These are phyloP conservation scores for Rhagophthalmus giganteus DNA, from an alignment of 2,888 invertebrate genomes.

Conservation along the genomic window DNA sequence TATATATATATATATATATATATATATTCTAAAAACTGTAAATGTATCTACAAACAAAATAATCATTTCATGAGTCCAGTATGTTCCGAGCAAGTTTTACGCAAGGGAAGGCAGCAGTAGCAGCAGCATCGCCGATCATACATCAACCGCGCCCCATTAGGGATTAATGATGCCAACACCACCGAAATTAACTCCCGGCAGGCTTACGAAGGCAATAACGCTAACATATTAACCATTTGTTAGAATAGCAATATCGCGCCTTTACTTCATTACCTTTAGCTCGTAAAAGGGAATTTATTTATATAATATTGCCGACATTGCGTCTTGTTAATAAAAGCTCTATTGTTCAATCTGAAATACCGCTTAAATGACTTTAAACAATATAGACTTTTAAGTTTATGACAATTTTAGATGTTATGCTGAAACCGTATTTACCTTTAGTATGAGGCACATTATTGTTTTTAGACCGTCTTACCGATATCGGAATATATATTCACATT, in stretches of 20 bases:
- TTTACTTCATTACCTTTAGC: slow-evolving; percentile 44
- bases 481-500: no score
- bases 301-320: slow-evolving; percentile 33
- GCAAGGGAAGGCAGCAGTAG: slow-evolving; percentile 15
- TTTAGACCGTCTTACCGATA: no score
- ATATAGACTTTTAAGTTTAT: slow-evolving; percentile 12
- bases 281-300: slow-evolving; percentile 44
- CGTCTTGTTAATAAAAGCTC: slow-evolving; percentile 26
- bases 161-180: slow-evolving; percentile 58
- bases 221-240: slow-evolving; percentile 60
- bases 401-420: slow-evolving; percentile 4
- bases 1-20: no score
- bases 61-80: slow-evolving; percentile 8
- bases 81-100: slow-evolving; percentile 11
- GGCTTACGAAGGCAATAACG: slow-evolving; percentile 58
- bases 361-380: slow-evolving; percentile 15
- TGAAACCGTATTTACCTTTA: slow-evolving; percentile 14
- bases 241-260: slow-evolving; percentile 53
- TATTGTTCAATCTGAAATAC: slow-evolving; percentile 18
- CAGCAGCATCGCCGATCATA: slow-evolving; percentile 50
- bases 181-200: slow-evolving; percentile 58
- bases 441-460: not conserved
- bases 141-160: slow-evolving; percentile 59
- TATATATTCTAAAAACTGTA: no score
- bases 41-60: no score